phyloP scores from a whole-genome alignment of 2,113 vertebrate species.

The Lynx canadensis region DNA sequence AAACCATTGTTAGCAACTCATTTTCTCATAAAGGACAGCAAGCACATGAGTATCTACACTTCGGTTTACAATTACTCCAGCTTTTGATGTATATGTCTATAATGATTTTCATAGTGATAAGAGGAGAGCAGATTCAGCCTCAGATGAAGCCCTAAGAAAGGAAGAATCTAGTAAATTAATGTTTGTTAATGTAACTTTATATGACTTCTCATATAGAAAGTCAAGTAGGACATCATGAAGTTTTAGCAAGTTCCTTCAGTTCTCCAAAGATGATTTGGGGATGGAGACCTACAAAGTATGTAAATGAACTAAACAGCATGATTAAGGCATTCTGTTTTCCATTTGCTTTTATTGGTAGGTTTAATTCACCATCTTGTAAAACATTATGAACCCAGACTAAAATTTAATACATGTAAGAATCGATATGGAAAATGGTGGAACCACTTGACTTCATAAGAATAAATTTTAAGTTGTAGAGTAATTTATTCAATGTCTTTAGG shows the following conservation, averaged over 20 bases:
- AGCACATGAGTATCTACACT: background rate
- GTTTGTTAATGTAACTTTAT: background rate
- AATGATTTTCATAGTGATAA: constrained; percentile 1
- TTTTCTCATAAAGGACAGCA: background rate
- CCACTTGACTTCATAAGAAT: background rate
- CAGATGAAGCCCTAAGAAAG: background rate
- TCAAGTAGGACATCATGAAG: background rate
- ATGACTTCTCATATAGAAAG: background rate
- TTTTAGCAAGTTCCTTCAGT: background rate
- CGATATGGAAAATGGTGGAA: background rate
- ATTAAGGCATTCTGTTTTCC: background rate
- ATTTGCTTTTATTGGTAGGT: constrained; percentile 5
- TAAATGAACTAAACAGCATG: background rate
- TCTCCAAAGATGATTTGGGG: background rate
- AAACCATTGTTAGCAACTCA: background rate
- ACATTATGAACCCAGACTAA: background rate
- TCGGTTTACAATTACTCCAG: background rate
- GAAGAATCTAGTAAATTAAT: background rate
- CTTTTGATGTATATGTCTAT: background rate
- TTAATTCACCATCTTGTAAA: background rate
- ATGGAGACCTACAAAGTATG: background rate
- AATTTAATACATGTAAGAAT: background rate
- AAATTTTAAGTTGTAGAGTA: background rate
- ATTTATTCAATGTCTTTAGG: background rate
- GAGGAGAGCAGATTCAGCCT: background rate